Evolutionary conservation across 2,888 invertebrate genomes (phyloP).

Genomic region (Anagyrus pseudococci): DNA sequence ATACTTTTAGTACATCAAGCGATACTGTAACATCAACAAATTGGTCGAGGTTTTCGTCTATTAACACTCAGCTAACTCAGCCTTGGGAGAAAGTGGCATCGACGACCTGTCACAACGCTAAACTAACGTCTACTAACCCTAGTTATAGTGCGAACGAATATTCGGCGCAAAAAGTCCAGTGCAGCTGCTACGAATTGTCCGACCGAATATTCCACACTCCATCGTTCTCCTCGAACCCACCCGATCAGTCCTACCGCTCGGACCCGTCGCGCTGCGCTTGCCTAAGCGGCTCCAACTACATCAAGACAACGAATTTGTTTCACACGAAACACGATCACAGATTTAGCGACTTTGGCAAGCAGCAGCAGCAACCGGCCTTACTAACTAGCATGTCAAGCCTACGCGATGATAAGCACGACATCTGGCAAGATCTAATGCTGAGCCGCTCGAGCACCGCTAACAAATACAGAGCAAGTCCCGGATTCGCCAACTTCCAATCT

Average conservation of each 20-base stretch:
- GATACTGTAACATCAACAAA: conserved; percentile 53
- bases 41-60: conserved; percentile 55
- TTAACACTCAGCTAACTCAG: conserved; percentile 56
- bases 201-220: conserved; percentile 37
- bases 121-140: conserved; percentile 46
- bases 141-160: conserved; percentile 46
- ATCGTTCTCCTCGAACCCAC: not conserved
- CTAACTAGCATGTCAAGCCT: conserved; percentile 43
- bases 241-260: not conserved
- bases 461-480: conserved; percentile 41
- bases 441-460: conserved; percentile 41
- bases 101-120: conserved; percentile 42
- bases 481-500: conserved; percentile 44
- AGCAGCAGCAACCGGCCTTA: conserved; percentile 36
- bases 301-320: conserved; percentile 27
- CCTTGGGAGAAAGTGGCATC: conserved; percentile 53
- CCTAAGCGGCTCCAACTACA: conserved; percentile 26
- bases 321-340: conserved; percentile 36
- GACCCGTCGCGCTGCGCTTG: conserved; percentile 35
- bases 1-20: conserved; percentile 53
- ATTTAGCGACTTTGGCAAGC: conserved; percentile 45
- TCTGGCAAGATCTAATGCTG: conserved; percentile 47
- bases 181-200: conserved; percentile 49
- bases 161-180: conserved; percentile 39
- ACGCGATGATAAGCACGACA: conserved; percentile 47